phyloP scores from a whole-genome alignment of 2,888 invertebrate species.

The Coremacera marginata region DNA sequence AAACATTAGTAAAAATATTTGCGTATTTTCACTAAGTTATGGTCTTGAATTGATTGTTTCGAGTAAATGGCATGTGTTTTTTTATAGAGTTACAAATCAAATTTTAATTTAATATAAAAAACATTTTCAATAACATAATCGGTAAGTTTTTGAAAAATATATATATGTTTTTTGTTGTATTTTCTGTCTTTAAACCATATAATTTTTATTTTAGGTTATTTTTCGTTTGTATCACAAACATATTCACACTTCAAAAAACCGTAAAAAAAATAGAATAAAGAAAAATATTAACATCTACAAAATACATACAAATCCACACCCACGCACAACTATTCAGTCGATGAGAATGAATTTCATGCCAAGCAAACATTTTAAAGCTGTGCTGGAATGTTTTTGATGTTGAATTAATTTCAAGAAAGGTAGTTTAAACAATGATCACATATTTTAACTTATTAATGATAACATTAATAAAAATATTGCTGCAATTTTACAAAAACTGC shows the following conservation, averaged over 20 bases:
- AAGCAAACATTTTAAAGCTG: conserved; percentile 22
- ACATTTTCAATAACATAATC: background rate
- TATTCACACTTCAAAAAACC: background rate
- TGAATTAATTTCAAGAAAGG: conserved; percentile 25
- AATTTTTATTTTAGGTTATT: conserved; percentile 21
- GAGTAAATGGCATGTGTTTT: background rate
- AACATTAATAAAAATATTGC: background rate
- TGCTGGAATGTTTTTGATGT: conserved; percentile 24
- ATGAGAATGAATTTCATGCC: conserved; percentile 32
- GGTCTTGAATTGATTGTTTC: background rate
- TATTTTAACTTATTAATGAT: no score
- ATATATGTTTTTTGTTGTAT: background rate
- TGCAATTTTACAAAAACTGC: background rate
- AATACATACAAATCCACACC: background rate
- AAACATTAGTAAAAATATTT: background rate
- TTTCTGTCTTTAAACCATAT: background rate
- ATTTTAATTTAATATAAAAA: background rate
- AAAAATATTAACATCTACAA: background rate
- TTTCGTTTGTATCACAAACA: background rate
- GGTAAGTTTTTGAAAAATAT: conserved; percentile 7
- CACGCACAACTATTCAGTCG: background rate
- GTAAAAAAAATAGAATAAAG: background rate
- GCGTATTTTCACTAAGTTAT: background rate
- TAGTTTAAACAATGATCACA: conserved; percentile 1
- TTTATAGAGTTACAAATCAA: background rate